phyloP scores from a whole-genome alignment of 2,113 vertebrate species.

The Alligator sinensis region DNA sequence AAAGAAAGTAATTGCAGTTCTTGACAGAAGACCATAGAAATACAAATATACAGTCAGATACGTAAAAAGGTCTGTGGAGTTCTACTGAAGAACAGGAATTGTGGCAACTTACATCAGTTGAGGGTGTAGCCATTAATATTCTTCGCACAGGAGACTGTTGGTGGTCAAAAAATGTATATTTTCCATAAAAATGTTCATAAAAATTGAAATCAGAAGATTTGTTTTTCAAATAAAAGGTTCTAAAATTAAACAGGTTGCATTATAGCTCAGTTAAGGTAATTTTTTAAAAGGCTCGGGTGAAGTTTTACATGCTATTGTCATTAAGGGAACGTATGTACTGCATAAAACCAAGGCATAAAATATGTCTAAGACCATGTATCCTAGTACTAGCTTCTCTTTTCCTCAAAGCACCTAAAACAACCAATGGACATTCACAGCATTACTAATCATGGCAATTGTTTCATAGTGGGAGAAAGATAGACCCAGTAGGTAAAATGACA shows the following conservation, averaged over 20 bases:
- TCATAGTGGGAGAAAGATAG: not conserved
- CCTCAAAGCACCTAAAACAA: not conserved
- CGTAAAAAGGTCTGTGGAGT: not conserved
- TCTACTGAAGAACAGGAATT: not conserved
- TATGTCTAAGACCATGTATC: not conserved
- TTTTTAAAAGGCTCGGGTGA: not conserved
- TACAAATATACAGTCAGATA: not conserved
- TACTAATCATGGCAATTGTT: not conserved
- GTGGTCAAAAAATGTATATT: not conserved
- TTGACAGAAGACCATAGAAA: not conserved
- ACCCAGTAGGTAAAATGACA: not conserved
- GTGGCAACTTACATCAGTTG: not conserved
- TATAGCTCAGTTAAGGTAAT: not conserved
- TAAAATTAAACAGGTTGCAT: not conserved
- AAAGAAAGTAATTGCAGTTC: not conserved
- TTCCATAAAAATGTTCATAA: not conserved
- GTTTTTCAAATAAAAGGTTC: not conserved
- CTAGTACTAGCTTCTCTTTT: not conserved
- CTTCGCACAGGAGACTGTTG: not conserved
- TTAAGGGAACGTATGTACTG: not conserved
- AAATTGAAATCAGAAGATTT: not conserved
- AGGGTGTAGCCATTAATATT: not conserved
- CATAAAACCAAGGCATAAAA: not conserved
- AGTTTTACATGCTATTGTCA: not conserved
- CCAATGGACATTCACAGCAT: not conserved